Conservation (phyloP, 2,113 vertebrate genomes). For the Neolamprologus modestus region DNA sequence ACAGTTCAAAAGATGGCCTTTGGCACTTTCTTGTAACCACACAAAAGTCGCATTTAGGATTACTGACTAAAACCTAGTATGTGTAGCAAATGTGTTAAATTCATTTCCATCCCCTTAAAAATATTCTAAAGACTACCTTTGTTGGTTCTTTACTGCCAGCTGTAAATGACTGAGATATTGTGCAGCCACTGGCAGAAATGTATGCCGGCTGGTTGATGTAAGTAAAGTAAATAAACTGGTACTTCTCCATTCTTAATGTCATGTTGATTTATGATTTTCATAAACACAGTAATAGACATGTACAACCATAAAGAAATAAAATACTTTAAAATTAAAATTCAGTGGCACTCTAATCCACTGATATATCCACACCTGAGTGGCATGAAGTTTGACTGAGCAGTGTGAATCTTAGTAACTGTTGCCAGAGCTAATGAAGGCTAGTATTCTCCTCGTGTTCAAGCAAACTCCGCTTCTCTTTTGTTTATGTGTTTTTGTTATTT, state of each 20-base stretch:
- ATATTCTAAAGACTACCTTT: background rate
- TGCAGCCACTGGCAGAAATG: background rate
- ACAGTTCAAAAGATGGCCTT: background rate
- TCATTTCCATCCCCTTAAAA: background rate
- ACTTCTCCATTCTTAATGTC: background rate
- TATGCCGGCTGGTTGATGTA: background rate
- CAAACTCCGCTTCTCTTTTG: background rate
- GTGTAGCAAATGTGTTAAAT: background rate
- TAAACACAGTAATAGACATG: background rate
- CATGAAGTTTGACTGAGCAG: background rate
- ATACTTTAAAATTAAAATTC: background rate
- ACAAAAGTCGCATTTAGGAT: background rate
- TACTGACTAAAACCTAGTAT: background rate
- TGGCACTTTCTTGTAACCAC: background rate
- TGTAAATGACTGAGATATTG: background rate
- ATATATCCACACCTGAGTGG: background rate
- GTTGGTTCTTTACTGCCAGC: background rate
- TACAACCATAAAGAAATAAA: background rate
- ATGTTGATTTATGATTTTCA: background rate
- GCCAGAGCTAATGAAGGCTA: background rate
- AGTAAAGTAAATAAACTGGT: background rate
- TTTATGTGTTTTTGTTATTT: background rate
- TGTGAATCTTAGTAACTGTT: background rate
- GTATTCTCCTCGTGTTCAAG: background rate
- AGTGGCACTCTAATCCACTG: background rate